A percentile compares a stretch with the other conserved stretches of the same genome.
These are phyloP conservation scores for Gymnarchus niloticus DNA, from an alignment of 2,113 vertebrate species.

Conservation along the genomic window DNA sequence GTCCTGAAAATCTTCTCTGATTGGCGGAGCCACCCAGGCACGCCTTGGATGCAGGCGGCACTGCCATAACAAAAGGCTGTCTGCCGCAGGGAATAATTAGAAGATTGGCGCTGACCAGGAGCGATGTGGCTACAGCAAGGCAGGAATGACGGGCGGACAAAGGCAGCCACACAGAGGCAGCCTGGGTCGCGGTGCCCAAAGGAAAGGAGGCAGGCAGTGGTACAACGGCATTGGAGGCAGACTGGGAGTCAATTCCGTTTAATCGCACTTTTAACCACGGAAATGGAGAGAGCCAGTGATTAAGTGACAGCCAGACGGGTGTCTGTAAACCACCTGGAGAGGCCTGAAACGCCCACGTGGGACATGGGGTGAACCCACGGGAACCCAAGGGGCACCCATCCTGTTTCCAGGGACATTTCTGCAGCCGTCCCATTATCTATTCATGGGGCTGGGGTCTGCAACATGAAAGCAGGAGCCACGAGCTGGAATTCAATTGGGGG, in stretches of 20 bases:
- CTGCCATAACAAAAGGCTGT: neutral
- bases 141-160: too few relatives aligned
- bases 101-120: neutral
- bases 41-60: neutral
- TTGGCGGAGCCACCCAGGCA: neutral
- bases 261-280: neutral
- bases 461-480: slow-evolving; percentile 19
- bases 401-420: neutral
- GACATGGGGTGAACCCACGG: neutral
- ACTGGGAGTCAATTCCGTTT: neutral
- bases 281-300: neutral
- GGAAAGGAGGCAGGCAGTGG: neutral
- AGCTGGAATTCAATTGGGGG: slow-evolving; percentile 58
- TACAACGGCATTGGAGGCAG: neutral
- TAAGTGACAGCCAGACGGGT: neutral
- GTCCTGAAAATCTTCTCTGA: too few relatives aligned
- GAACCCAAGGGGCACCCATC: neutral
- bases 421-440: slow-evolving; percentile 22
- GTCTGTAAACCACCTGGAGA: neutral
- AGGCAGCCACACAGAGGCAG: neutral
- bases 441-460: neutral
- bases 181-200: neutral
- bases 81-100: neutral
- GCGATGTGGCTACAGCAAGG: neutral
- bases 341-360: neutral